Base-by-base conservation (phyloP, 2,888 invertebrate species). In the Anarsia innoxiella region DNA sequence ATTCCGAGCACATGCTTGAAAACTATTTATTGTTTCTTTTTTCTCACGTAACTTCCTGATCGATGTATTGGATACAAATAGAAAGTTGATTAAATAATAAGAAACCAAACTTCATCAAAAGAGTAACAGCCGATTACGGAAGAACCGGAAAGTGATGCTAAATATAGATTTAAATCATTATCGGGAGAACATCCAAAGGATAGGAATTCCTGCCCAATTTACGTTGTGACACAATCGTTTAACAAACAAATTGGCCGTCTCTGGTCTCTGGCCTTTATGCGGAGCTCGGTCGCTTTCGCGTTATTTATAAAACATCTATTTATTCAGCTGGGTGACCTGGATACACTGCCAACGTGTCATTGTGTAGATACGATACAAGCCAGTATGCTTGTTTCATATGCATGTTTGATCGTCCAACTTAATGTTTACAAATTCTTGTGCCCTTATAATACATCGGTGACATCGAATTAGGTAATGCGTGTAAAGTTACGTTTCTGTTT, bases 301-400 rank as follows among this genome's bases (percentile, higher is more conserved):
- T 72, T 80, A 80, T 80, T 80, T 77, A 77, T 80, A 80, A 72
- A 71, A 71, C 53, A 65, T 67, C 72, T 80, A 79, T 83, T 82
- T 82, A 74, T 77, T 78, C 79, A 77, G 72, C 72, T 71, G 77
- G 47, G 47, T 71, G 80, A 79, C 83, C 83, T 78, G 74, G 61
- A 76, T 79, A 68, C 66, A 57, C 52, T 59, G 72, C 66, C 69
- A 69, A 65, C 56, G 57, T 70, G 66, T 67, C 66, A 66, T 56
- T 52, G 48, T 51, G 39, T n/a, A 40, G 44, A 42, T 36, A 34
- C 37, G 40, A 41, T 28, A 28, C 28, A 28, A 19, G 28, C 27
- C 15, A 13, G 35, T 34, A 23, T 34, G n/a, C n/a, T n/a, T n/a
- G n/a, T n/a, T 13, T 25, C 28, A 19, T 35, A 25, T 28, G 25